Conservation (phyloP, 2,888 invertebrate species). For the Silvanus unidentatus region DNA sequence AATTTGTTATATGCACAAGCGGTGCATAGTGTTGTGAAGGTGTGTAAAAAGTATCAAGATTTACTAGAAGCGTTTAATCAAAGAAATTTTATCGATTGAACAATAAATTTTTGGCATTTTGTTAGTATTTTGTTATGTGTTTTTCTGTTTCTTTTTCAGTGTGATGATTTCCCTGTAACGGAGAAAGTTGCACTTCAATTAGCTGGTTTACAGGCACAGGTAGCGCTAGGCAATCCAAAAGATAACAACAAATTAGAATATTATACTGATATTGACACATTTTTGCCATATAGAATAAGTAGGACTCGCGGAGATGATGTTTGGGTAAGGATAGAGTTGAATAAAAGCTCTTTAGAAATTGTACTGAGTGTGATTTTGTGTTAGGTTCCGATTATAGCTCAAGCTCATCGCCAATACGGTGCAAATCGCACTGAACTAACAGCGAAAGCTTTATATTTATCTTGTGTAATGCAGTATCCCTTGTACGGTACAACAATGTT, state of each 20-base stretch:
- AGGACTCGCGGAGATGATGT: constrained; percentile 73
- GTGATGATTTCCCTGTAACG: constrained; percentile 91
- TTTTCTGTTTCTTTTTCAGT: constrained; percentile 47
- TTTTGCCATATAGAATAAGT: constrained; percentile 78
- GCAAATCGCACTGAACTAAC: constrained; percentile 87
- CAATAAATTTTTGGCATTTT: constrained; percentile 4
- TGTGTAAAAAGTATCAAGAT: constrained; percentile 38
- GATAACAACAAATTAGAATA: constrained; percentile 74
- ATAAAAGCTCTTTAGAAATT: too few relatives aligned
- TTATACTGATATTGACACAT: constrained; percentile 86
- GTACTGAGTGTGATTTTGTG: too few relatives aligned
- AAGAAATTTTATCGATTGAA: constrained; percentile 1
- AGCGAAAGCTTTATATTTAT: constrained; percentile 87
- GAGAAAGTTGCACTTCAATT: constrained; percentile 91
- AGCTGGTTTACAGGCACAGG: constrained; percentile 91
- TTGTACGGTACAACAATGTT: constrained; percentile 53
- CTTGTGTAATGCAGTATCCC: constrained; percentile 95
- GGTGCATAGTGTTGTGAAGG: constrained; percentile 91
- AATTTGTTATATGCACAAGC: constrained; percentile 92
- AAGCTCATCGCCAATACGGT: constrained; percentile 86
- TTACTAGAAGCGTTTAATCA: too few relatives aligned
- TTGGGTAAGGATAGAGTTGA: too few relatives aligned
- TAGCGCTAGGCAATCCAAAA: constrained; percentile 80
- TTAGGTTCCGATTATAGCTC: constrained; percentile 76
- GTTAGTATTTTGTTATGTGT: not conserved